phyloP scores from a whole-genome alignment of 1,140 invertebrate species.

The Rhyacophila brunnea region DNA sequence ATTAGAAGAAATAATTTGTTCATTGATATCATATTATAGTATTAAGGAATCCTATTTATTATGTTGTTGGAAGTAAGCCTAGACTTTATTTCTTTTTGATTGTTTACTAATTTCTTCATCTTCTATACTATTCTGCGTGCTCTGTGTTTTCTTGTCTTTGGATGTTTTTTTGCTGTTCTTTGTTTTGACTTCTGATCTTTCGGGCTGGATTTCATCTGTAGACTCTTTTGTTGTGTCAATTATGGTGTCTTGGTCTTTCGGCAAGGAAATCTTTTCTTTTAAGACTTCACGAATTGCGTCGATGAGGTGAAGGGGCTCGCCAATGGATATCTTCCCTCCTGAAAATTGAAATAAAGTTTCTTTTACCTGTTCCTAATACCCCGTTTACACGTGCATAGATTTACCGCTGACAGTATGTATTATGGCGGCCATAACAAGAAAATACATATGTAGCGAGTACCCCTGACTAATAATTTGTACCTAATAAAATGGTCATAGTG shows the following conservation, averaged over 20 bases:
- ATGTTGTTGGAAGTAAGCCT: neutral
- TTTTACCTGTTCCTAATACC: too few species aligned
- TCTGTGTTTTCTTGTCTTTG: neutral
- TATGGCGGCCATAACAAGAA: too few species aligned
- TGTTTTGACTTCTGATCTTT: neutral
- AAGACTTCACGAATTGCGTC: constrained; percentile 62
- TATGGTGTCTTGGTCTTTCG: constrained; percentile 8
- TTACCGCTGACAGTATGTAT: too few species aligned
- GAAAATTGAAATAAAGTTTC: constrained; percentile 37
- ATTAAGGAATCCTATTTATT: neutral
- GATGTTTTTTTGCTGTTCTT: constrained; percentile 2
- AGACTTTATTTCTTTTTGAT: constrained; percentile 16
- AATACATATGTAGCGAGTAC: too few species aligned
- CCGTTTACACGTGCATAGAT: too few species aligned
- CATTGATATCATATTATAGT: too few species aligned
- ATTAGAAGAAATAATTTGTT: too few species aligned
- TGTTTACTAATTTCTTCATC: constrained; percentile 17
- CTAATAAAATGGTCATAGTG: too few species aligned
- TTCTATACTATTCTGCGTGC: constrained; percentile 3
- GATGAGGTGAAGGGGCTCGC: constrained; percentile 57
- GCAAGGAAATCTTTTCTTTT: constrained; percentile 48
- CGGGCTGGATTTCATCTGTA: neutral
- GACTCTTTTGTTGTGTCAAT: neutral
- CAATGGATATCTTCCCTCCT: constrained; percentile 64
- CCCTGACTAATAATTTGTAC: too few species aligned